Percentiles rank a stretch among this genome's conserved stretches.
phyloP scores from a whole-genome alignment of 2,113 vertebrate species.

The Pristiophorus japonicus region DNA sequence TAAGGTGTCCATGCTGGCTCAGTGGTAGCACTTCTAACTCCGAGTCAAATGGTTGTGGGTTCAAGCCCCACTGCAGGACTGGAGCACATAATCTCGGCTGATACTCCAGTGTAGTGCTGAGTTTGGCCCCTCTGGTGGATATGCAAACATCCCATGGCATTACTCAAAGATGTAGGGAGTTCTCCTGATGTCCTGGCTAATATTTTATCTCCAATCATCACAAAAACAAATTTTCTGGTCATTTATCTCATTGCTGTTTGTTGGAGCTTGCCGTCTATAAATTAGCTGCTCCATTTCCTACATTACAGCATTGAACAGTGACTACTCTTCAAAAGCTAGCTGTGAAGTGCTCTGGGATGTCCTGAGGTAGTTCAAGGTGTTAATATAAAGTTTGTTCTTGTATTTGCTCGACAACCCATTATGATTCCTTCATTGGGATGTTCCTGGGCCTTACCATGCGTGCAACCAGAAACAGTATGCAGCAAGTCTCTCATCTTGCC shows the following conservation, averaged over 20 bases:
- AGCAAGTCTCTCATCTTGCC: neutral
- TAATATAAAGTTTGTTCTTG: neutral
- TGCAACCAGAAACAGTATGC: neutral
- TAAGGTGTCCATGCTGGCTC: neutral
- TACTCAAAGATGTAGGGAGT: neutral
- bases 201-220: neutral
- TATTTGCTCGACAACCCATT: no score
- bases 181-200: neutral
- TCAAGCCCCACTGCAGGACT: neutral
- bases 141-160: neutral
- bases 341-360: neutral
- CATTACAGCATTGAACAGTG: neutral
- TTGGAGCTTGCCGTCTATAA: neutral
- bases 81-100: neutral
- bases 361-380: neutral
- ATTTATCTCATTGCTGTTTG: neutral
- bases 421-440: no score
- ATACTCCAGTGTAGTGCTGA: neutral
- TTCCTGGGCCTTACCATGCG: no score
- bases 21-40: neutral
- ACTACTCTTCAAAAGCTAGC: neutral
- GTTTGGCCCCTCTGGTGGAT: neutral
- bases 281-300: neutral
- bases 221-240: neutral
- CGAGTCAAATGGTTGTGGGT: neutral